A percentile compares a stretch with the other conserved stretches of the same genome.
These are phyloP conservation scores for Smittia aterrima DNA, from an alignment of 2,888 invertebrate genomes.

Conservation along the genomic window DNA sequence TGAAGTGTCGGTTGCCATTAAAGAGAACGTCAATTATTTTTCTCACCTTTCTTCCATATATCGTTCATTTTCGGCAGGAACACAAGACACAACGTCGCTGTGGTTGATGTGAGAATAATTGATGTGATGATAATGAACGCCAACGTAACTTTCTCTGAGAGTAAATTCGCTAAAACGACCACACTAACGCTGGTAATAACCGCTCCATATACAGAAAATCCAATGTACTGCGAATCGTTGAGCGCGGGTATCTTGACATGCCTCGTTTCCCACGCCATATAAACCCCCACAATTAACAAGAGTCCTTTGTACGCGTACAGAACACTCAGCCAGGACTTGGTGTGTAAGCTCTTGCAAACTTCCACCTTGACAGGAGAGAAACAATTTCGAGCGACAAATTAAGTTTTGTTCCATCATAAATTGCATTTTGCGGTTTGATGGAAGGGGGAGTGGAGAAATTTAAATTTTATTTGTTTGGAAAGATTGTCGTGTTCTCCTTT, in stretches of 20 bases:
- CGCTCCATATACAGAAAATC: slow-evolving; percentile 87
- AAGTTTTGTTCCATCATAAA: not conserved
- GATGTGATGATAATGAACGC: slow-evolving; percentile 80
- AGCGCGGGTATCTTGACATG: slow-evolving; percentile 88
- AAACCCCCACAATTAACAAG: slow-evolving; percentile 82
- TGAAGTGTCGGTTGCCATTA: not conserved
- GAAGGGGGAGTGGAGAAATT: not conserved
- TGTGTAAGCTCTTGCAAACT: slow-evolving; percentile 83
- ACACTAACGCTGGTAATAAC: slow-evolving; percentile 85
- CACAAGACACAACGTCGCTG: slow-evolving; percentile 78
- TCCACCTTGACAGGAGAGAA: slow-evolving; percentile 66
- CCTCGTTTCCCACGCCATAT: slow-evolving; percentile 95
- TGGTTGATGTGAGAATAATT: slow-evolving; percentile 81
- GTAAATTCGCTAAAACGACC: slow-evolving; percentile 83
- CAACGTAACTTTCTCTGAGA: slow-evolving; percentile 76
- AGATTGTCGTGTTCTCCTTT: not conserved
- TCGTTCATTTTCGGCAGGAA: slow-evolving; percentile 83
- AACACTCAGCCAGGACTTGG: slow-evolving; percentile 84
- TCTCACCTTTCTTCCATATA: slow-evolving; percentile 64
- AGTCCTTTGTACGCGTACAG: slow-evolving; percentile 89
- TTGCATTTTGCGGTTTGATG: not conserved
- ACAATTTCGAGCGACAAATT: not conserved
- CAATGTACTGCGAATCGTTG: slow-evolving; percentile 92
- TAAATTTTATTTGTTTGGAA: not conserved
- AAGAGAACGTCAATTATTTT: slow-evolving; percentile 1